Percentiles rank a stretch among this genome's conserved stretches.
Evolutionary conservation across 2,888 invertebrate genomes (phyloP).

Genomic region (Dynastes tityus): DNA sequence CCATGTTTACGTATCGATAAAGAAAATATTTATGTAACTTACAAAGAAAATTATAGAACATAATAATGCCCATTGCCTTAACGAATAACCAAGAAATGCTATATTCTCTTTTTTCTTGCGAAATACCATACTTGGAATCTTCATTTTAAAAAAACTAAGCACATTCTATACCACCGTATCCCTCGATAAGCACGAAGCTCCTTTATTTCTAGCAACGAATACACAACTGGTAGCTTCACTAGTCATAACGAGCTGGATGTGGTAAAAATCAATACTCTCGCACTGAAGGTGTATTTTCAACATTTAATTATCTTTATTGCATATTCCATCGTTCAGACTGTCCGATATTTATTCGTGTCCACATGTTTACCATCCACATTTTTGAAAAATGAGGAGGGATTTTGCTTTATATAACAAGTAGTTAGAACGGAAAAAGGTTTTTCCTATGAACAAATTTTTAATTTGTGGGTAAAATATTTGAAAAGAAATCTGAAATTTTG

Average conservation of each 20-base stretch:
- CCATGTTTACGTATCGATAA: neutral
- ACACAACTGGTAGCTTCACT: constrained; percentile 21
- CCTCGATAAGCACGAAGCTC: neutral
- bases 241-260: constrained; percentile 14
- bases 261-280: constrained; percentile 44
- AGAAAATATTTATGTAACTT: constrained; percentile 54
- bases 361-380: neutral
- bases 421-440: too few species aligned
- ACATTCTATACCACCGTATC: neutral
- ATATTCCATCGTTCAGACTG: neutral
- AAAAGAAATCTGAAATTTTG: too few species aligned
- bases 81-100: constrained; percentile 48
- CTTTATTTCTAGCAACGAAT: neutral
- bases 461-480: too few species aligned
- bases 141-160: constrained; percentile 4
- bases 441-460: too few species aligned
- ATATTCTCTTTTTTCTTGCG: constrained; percentile 25
- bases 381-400: too few species aligned
- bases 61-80: constrained; percentile 61
- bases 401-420: too few species aligned
- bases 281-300: constrained; percentile 39
- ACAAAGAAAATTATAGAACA: constrained; percentile 61
- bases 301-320: constrained; percentile 19
- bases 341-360: neutral
- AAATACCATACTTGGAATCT: constrained; percentile 24